Evolutionary conservation across 2,113 vertebrate species (phyloP).

Genomic region (Odontesthes bonariensis): DNA sequence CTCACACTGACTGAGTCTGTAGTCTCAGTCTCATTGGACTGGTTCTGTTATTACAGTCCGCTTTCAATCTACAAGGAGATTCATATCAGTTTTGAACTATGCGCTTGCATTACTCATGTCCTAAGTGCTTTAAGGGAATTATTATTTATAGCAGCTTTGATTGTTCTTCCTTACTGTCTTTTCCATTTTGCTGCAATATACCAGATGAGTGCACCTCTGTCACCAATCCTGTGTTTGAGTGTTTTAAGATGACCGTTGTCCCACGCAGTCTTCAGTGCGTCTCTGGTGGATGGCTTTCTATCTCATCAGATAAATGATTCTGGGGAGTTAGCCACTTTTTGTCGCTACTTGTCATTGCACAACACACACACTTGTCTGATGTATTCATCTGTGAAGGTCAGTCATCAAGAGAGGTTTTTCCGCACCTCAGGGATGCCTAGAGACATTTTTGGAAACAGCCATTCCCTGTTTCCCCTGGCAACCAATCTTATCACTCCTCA

Average conservation of each 20-base stretch:
- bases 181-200: constrained; percentile 15
- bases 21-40: constrained; percentile 25
- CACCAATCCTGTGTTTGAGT: not conserved
- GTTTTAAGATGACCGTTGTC: no score
- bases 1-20: constrained; percentile 8
- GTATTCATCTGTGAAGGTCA: constrained; percentile 52
- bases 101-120: not conserved
- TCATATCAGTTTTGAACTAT: not conserved
- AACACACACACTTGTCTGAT: constrained; percentile 34
- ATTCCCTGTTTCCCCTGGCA: constrained; percentile 70
- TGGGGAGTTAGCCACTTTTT: constrained; percentile 4
- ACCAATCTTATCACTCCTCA: constrained; percentile 65
- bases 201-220: not conserved
- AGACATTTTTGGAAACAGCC: constrained; percentile 69
- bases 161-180: constrained; percentile 11
- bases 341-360: not conserved
- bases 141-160: constrained; percentile 25
- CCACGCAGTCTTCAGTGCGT: not conserved
- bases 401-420: constrained; percentile 60
- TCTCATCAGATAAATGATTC: not conserved
- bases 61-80: constrained; percentile 29
- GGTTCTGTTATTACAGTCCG: constrained; percentile 20
- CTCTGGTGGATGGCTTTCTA: not conserved
- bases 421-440: constrained; percentile 66
- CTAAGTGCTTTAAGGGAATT: not conserved